Base-by-base conservation (phyloP, 2,797 vertebrate species). In the Neomorphus geoffroyi region DNA sequence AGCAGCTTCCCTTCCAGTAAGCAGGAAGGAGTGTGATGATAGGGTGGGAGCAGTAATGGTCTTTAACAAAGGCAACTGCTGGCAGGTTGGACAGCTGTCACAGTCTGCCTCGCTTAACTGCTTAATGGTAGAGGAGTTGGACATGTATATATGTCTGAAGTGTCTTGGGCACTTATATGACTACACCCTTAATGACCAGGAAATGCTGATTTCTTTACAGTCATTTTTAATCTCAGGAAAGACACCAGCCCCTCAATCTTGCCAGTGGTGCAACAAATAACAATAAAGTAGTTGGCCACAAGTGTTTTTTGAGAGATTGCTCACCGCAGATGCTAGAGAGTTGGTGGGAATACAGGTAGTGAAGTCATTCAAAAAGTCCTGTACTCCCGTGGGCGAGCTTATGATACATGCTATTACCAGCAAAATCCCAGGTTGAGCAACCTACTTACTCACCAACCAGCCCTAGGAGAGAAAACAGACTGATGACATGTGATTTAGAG, bases 361-460 rank as follows among this genome's bases (percentile, higher is more conserved):
- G 11, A 13, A 21, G 16, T 51, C 60, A 32, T 58, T 58, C 27
- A 24, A 13, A 65, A 83, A 48, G 12, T 7, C 26, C 60, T 45
- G 41, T 9, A 14, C 6, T 21, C 27, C 39, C 1, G 1, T 15
- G 32, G 27, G 32, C 8, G 16, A 22, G 27, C 22, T n/a, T 14
- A 5, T 65, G 79, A 50, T 0, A 1, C 3, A 1, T 7, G 6
- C 6, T 48, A 15, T 18, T 61, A 58, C 41, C 41, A 78, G 2
- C 67, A 74, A 78, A 81, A 53, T 35, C 17, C 8, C 21, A 64
- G 28, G 41, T 41, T 23, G 24, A 80, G 51, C 24, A 61, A 35
- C 11, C 64, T 23, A 24, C 11, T 69, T 23, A 24, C 24, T 54
- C 30, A 32, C 48, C 72, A 78, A 23, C 10, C 11, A 33, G 12